Percentiles rank a stretch among this genome's conserved stretches.
Evolutionary conservation across 2,113 vertebrate genomes (phyloP).

Genomic region (Hylia prasina): DNA sequence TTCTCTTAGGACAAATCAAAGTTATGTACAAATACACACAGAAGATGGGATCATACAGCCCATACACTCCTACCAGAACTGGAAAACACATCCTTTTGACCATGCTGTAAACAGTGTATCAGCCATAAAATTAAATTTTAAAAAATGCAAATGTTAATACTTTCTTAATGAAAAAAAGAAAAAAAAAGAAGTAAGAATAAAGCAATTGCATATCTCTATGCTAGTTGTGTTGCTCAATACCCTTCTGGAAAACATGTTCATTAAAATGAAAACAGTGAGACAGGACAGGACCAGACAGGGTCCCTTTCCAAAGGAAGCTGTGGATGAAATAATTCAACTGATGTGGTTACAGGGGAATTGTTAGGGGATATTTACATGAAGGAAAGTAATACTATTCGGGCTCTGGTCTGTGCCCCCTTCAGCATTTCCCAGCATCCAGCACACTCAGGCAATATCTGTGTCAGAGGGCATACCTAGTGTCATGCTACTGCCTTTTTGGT

Average conservation of each 20-base stretch:
- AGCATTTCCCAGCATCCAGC: not conserved
- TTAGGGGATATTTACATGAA: not conserved
- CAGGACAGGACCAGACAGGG: not conserved
- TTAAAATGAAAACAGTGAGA: not conserved
- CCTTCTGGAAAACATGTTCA: not conserved
- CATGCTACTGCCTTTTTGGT: not conserved
- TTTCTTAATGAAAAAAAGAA: not conserved
- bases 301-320: not conserved
- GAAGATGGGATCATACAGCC: not conserved
- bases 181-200: not conserved
- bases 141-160: not conserved
- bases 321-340: not conserved
- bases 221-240: not conserved
- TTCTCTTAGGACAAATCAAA: not conserved
- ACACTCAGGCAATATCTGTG: not conserved
- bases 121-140: not conserved
- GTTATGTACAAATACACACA: not conserved
- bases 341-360: fast-evolving
- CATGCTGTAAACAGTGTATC: not conserved
- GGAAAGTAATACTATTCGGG: not conserved
- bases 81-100: not conserved
- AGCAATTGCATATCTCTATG: not conserved
- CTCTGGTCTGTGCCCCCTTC: not conserved
- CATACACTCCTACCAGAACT: not conserved
- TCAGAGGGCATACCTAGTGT: not conserved